A percentile compares a stretch with the other conserved stretches of the same genome.
Conservation (phyloP, 2,888 invertebrate species). For the Clostera curtula region DNA sequence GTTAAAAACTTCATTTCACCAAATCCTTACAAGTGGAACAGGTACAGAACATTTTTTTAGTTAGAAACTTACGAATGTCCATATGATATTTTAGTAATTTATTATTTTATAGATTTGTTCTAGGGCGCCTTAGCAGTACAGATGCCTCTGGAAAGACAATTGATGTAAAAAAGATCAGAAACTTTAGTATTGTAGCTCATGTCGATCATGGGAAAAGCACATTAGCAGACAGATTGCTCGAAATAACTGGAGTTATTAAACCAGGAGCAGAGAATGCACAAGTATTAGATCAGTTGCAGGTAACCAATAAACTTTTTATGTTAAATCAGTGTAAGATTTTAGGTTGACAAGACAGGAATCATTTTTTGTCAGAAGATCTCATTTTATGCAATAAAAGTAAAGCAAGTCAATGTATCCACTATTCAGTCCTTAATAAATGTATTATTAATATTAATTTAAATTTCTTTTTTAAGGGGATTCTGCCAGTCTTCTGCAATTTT, state of each 20-base stretch:
- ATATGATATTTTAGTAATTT: conserved; percentile 14
- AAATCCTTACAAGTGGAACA: conserved; percentile 7
- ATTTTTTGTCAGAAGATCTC: no score
- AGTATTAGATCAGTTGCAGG: conserved; percentile 85
- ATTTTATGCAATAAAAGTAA: no score
- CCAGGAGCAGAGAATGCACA: conserved; percentile 79
- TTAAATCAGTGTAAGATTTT: no score
- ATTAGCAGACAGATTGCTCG: conserved; percentile 94
- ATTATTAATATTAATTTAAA: no score
- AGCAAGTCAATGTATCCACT: no score
- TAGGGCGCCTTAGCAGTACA: conserved; percentile 34
- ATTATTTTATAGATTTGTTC: conserved; percentile 24
- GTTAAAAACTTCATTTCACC: conserved; percentile 8
- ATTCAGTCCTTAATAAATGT: no score
- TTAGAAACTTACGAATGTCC: not conserved
- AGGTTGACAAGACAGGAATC: no score
- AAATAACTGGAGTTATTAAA: conserved; percentile 89
- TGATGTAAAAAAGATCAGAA: conserved; percentile 79
- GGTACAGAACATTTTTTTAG: conserved; percentile 10
- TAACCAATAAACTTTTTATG: conserved; percentile 20
- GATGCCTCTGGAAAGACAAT: conserved; percentile 24
- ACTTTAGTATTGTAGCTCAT: conserved; percentile 99
- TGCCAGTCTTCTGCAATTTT: no score
- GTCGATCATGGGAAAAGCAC: conserved; percentile 99
- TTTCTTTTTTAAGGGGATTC: no score